Base-by-base conservation (phyloP, 2,113 vertebrate species). In the Zapornia atra region DNA sequence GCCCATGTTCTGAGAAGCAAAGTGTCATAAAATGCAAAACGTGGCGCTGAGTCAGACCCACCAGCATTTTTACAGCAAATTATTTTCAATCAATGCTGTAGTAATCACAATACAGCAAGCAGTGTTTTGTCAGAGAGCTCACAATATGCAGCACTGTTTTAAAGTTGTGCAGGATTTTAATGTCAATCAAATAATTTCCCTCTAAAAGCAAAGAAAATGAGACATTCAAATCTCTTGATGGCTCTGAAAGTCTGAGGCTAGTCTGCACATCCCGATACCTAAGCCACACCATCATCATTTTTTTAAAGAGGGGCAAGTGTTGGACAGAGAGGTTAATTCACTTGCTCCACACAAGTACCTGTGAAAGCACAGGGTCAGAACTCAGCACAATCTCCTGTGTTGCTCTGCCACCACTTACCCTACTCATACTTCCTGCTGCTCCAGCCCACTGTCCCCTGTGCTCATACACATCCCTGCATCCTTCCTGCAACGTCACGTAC, bases 121-220 rank as follows among this genome's bases (percentile, higher is more conserved):
- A n/a, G 15, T 44, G 48, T 92, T 71, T 89, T 77, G 24, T 70
- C 81, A 93, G 64, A 86, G 42, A 92, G 71, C 18, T 96, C 96
- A 92, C 48, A 71, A 64, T 17, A 72, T 0, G 0, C 10, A 44
- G 40, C 48, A 63, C 76, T 57, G 19, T 63, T 13, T 76, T 36
- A 65, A 78, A 89, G 70, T 31, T 86, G 51, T 50, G 73, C 34
- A 56, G 22, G 44, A 86, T 82, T 73, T 81, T 46, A 86, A 46
- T 3, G 17, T 26, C 18, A 81, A 51, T 53, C 48, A 54, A 77
- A 57, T 66, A 61, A 38, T 33, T 78, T 68, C 33, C 38, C 11
- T 63, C 51, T 63, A 66, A 89, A 91, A 83, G 54, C 21, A 86
- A 77, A 80, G 26, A 70, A 75, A 81, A 76, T 25, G 11, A 86